Percentiles rank a stretch among this genome's conserved stretches.
phyloP scores from a whole-genome alignment of 2,888 invertebrate species.

The Trichogramma evanescens region DNA sequence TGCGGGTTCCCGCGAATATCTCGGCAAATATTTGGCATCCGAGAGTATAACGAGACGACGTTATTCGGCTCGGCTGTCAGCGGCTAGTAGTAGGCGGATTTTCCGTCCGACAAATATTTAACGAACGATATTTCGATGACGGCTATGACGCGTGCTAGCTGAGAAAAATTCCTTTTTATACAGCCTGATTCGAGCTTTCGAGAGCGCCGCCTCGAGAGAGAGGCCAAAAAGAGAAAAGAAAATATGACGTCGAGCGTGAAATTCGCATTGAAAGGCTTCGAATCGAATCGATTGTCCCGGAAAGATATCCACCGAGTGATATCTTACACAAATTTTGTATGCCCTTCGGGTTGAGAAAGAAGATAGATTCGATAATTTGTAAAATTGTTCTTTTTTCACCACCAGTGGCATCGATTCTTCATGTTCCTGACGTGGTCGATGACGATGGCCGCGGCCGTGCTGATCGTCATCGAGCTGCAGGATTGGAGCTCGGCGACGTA shows the following conservation, averaged over 20 bases:
- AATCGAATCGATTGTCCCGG: conserved; percentile 12
- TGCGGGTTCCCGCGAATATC: too few relatives aligned
- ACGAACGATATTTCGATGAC: not conserved
- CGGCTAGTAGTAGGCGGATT: too few relatives aligned
- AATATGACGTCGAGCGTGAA: conserved; percentile 10
- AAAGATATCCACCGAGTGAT: not conserved
- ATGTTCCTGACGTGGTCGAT: conserved; percentile 77
- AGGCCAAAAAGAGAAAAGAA: not conserved
- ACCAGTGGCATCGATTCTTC: conserved; percentile 77
- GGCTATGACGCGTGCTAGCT: not conserved
- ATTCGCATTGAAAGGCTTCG: conserved; percentile 5
- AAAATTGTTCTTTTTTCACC: too few relatives aligned
- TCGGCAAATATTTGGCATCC: too few relatives aligned
- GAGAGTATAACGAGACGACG: too few relatives aligned
- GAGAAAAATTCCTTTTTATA: not conserved
- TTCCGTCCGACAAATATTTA: too few relatives aligned
- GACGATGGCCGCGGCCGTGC: conserved; percentile 68
- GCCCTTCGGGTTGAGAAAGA: not conserved
- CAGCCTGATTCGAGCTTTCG: not conserved
- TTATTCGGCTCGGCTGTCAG: too few relatives aligned
- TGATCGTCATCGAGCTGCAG: conserved; percentile 75
- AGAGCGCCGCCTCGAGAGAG: not conserved
- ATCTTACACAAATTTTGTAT: not conserved
- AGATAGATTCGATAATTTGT: too few relatives aligned
- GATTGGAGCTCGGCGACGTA: conserved; percentile 69